Evolutionary conservation across 2,113 vertebrate genomes (phyloP).

Genomic region (Crotalus helleri): DNA sequence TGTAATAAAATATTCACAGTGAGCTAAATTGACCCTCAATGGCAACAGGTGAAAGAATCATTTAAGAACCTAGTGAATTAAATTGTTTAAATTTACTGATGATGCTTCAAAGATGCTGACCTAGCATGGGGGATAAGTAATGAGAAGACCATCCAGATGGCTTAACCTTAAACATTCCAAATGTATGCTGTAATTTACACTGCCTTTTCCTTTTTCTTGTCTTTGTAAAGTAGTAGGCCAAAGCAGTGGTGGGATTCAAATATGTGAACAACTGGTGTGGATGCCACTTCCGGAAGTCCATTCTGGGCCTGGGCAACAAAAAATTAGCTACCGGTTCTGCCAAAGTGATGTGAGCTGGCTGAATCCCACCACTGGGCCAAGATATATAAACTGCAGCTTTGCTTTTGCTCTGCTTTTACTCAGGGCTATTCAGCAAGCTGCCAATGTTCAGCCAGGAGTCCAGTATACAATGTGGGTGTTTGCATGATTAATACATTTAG

Average conservation of each 20-base stretch:
- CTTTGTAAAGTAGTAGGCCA: not conserved
- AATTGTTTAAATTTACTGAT: not conserved
- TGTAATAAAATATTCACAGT: not conserved
- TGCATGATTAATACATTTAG: not conserved
- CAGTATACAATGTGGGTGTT: not conserved
- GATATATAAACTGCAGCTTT: not conserved
- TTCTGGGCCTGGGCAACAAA: too few species aligned
- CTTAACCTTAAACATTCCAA: not conserved
- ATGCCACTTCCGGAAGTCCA: too few species aligned
- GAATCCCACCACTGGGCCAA: not conserved
- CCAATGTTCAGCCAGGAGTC: not conserved
- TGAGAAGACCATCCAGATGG: not conserved
- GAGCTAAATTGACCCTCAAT: not conserved
- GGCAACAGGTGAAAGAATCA: not conserved
- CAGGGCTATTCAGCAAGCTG: not conserved
- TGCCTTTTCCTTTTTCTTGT: not conserved
- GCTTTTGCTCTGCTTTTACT: not conserved
- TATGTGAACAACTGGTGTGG: too few species aligned
- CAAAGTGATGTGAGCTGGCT: too few species aligned
- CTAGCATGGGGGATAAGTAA: not conserved
- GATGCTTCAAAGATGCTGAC: not conserved
- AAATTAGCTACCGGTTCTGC: too few species aligned
- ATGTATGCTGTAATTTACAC: not conserved
- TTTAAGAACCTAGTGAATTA: not conserved
- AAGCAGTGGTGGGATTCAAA: too few species aligned